phyloP scores from a whole-genome alignment of 2,113 vertebrate genomes.

The Artemisiospiza belli region DNA sequence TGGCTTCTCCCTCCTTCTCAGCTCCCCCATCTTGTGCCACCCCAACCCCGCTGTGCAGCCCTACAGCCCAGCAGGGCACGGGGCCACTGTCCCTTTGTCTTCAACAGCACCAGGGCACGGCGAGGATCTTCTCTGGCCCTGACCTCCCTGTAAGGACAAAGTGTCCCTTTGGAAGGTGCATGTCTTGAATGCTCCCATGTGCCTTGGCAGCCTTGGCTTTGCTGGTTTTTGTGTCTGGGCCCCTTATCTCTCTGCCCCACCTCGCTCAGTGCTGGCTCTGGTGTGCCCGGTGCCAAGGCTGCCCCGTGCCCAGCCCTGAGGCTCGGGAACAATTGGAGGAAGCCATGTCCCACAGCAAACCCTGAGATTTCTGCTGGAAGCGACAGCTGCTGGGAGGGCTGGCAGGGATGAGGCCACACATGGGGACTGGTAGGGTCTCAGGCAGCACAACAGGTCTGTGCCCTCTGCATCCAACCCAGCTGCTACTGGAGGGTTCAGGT shows the following conservation, averaged over 20 bases:
- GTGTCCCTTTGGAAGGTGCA: background rate
- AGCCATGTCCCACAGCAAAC: background rate
- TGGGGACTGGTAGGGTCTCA: fast-evolving
- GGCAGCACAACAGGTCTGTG: background rate
- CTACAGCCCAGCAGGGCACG: background rate
- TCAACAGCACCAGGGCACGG: background rate
- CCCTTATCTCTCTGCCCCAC: background rate
- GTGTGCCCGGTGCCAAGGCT: background rate
- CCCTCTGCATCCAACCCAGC: background rate
- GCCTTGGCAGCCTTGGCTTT: background rate
- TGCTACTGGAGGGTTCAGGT: fast-evolving
- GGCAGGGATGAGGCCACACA: background rate
- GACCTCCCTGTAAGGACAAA: background rate
- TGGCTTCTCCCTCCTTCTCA: background rate
- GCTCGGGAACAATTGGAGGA: constrained; percentile 45
- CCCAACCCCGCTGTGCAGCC: background rate
- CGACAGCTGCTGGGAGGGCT: background rate
- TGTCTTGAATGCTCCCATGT: background rate
- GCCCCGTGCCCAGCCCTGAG: background rate
- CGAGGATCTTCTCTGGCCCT: background rate
- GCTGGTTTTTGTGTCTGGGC: background rate
- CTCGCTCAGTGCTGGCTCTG: background rate
- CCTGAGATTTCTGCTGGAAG: background rate
- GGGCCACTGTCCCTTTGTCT: background rate
- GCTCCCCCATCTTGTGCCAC: background rate